Base-by-base conservation (phyloP, 1,140 invertebrate genomes). In the Drosophila grimshawi region DNA sequence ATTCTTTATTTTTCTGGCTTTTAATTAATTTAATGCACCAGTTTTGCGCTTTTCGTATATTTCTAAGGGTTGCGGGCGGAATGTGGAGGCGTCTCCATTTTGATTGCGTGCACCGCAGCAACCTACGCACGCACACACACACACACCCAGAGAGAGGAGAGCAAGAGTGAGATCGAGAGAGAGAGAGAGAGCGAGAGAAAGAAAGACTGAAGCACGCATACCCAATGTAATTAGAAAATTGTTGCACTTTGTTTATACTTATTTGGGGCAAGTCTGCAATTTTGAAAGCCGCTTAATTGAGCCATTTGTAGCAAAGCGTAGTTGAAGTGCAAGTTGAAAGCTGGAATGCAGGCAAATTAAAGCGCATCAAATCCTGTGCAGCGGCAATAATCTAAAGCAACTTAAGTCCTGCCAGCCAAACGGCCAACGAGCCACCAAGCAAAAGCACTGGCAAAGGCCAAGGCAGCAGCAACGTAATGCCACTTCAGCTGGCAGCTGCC, bases 11-110 rank as follows among this genome's bases (percentile, higher is more conserved):
- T 19, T 19, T 19, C 19, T 19, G 0, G 19, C 19, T 19, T 89
- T 89, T 88, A 90, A 89, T 89, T 89, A 89, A 89, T 90, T 89
- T 89, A 89, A 89, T 89, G 85, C 83, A 71, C 71, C 82, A 86
- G 82, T 78, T 86, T 81, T 76, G 73, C 81, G 81, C 82, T 78
- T 75, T 35, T 59, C 27, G 5, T 3, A 29, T 19, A 19, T 19
- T 19, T 19, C 19, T 19, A 29, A 5, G 55, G 55, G n/a, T 10
- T 30, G 4, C 10, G 27, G 41, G 29, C 11, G 67, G 45, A 70
- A 73, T 80, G 83, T 72, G 63, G 41, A 57, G 35, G 32, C 55
- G 72, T 37, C 57, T 53, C 52, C 64, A 41, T 49, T 65, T 62
- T 68, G 73, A 33, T 86, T 66, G 72, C 83, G 80, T 86, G 82